Evolutionary conservation across 2,888 invertebrate genomes (phyloP).

Genomic region (Isotomurus palustris): DNA sequence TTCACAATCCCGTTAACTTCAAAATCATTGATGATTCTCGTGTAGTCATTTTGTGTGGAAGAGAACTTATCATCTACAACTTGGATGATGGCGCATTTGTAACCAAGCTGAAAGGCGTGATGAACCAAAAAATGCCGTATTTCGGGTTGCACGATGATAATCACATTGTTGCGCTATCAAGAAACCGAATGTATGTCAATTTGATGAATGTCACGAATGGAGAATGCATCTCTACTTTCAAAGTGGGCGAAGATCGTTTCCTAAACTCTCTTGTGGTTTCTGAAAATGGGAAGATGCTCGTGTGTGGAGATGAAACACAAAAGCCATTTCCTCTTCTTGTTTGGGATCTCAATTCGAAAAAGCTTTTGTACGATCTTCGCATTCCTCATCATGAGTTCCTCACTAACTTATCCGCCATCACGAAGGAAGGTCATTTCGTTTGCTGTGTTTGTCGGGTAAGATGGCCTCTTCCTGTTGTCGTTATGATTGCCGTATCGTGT

Average conservation of each 20-base stretch:
- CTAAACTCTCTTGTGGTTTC: slow-evolving; percentile 81
- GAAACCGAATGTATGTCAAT: slow-evolving; percentile 85
- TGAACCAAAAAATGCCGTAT: slow-evolving; percentile 90
- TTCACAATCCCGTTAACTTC: slow-evolving; percentile 67
- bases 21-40: slow-evolving; percentile 65
- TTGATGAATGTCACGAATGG: slow-evolving; percentile 77
- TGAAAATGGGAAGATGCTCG: slow-evolving; percentile 78
- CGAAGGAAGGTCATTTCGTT: slow-evolving; percentile 68
- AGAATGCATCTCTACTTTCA: slow-evolving; percentile 79
- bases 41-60: slow-evolving; percentile 73
- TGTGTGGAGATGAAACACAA: slow-evolving; percentile 88
- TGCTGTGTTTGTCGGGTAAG: slow-evolving; percentile 55
- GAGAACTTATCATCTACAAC: slow-evolving; percentile 75
- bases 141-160: slow-evolving; percentile 76
- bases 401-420: slow-evolving; percentile 76
- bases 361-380: slow-evolving; percentile 77
- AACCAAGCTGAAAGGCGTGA: slow-evolving; percentile 74
- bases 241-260: slow-evolving; percentile 78
- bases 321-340: slow-evolving; percentile 85
- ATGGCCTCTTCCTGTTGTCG: neutral
- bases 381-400: slow-evolving; percentile 86
- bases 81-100: slow-evolving; percentile 67
- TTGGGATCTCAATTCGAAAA: slow-evolving; percentile 79
- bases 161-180: slow-evolving; percentile 74
- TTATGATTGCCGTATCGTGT: neutral